phyloP scores from a whole-genome alignment of 2,888 invertebrate genomes.

The Drosophila nr. fundita region DNA sequence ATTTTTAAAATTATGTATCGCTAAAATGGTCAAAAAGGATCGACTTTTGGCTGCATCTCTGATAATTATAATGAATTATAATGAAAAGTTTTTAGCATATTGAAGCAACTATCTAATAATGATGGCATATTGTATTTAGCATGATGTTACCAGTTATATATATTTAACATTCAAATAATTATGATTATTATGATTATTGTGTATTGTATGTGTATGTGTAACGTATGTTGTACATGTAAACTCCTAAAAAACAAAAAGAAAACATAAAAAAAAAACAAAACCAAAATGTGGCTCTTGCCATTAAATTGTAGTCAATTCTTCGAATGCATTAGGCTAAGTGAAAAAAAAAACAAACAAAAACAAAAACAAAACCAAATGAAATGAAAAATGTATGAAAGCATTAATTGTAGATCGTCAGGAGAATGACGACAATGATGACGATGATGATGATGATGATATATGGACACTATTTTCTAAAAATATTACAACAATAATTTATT shows the following conservation, averaged over 20 bases:
- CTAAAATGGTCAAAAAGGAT: conserved; percentile 56
- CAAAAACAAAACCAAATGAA: background rate
- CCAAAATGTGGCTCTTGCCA: conserved; percentile 73
- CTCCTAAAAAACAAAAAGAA: conserved; percentile 37
- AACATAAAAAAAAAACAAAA: conserved; percentile 23
- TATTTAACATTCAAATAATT: conserved; percentile 70
- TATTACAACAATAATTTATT: conserved; percentile 80
- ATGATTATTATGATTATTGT: conserved; percentile 77
- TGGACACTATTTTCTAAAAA: conserved; percentile 78
- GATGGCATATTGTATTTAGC: conserved; percentile 68
- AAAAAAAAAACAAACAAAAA: conserved; percentile 24
- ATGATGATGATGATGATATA: conserved; percentile 64
- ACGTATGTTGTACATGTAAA: conserved; percentile 70
- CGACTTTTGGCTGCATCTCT: conserved; percentile 62
- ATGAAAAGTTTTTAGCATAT: conserved; percentile 54
- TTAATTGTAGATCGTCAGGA: conserved; percentile 32
- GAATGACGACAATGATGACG: conserved; percentile 16
- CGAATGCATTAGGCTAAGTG: conserved; percentile 69
- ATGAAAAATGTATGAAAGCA: conserved; percentile 29
- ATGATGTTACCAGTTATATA: conserved; percentile 73
- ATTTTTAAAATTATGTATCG: conserved; percentile 83
- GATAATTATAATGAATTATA: conserved; percentile 59
- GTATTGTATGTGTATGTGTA: conserved; percentile 79
- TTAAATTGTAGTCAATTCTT: conserved; percentile 79
- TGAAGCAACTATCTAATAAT: conserved; percentile 44